Evolutionary conservation across 2,888 invertebrate genomes (phyloP), one percentile per base, ranked within the genome.

Genomic region (Atrina japonica): DNA sequence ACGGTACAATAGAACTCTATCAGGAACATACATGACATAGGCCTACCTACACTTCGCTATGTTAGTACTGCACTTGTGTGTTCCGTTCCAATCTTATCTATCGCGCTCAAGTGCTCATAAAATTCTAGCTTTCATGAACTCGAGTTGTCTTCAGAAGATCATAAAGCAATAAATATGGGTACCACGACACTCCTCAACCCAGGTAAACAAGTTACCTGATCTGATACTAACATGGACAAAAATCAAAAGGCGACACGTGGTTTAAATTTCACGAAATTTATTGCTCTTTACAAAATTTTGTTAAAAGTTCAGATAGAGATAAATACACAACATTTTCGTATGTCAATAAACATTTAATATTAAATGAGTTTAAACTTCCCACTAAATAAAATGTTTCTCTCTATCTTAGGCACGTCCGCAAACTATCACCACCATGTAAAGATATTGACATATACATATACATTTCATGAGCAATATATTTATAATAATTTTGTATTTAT

Each of bases 111-210:
- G 66, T 41, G 66, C 35, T 63, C 40, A 67, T 72, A 72, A 72
- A 72, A 56, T 21, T 25, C 23, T 14, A 60, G 63, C 43, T 50
- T 58, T 69, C 63, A 56, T 61, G 49, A 61, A 63, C 63, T 72
- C 43, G 50, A 63, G 67, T 30, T 60, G 55, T 55, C 60, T 41
- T 29, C 30, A 27, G 16, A 41, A 49, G 61, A 61, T 61, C 56
- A 72, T 72, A 72, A 72, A 72, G 56, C 50, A 55, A 72, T 72
- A 72, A 72, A 72, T 72, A 66, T 45, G 14, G 9, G 35, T 47
- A 27, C 29, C 69, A 18, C 49, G 61, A 30, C 61, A 45, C 14
- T 29, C 27, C 61, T 47, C 6, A 61, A 29, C 21, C 21, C 6
- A 21, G 52, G 11, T 11, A 52, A 52, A 18, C 11, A 21, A 52